Evolutionary conservation across 2,888 invertebrate species (phyloP), one percentile per base, ranked within the genome.

Genomic region (Drosophila mulleri): DNA sequence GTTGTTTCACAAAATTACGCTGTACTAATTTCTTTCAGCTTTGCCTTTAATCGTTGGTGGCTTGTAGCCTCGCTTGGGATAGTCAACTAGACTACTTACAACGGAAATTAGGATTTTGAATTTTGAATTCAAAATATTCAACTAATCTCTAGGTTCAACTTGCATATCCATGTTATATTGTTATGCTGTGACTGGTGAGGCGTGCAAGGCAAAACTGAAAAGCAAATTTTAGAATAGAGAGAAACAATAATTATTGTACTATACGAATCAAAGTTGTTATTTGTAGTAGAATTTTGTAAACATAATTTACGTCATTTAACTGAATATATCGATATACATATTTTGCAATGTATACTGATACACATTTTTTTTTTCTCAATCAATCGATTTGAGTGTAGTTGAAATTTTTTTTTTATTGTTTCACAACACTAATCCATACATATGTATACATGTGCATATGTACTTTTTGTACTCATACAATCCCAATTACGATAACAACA

Each of bases 81-180:
- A 80, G 68, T 78, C 83, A 72, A 83, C 77, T 78, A 74, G 67
- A 67, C 76, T 80, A 77, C 69, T 64, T 75, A 64, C 50, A 68
- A 79, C 70, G 77, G 75, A 87, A 87, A 78, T 82, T 70, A 87
- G 64, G 71, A 70, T 81, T 74, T 85, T 87, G 85, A 90, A 89
- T 91, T 90, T 91, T 56, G 67, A 88, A 91, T 89, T 91, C 90
- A 86, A 91, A 77, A 75, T 63, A 78, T 79, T 86, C 77, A 54
- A 66, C 80, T 80, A 83, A 73, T 82, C 67, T 72, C 60, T 79
- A 69, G 58, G 63, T 61, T 76, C 74, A 63, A 66, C 75, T 77
- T 66, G 67, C 50, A 78, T 67, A 74, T 83, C 86, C 86, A 88
- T 89, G 57, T 67, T 80, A 67, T 37, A 42, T 45, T 62, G 35